phyloP scores from a whole-genome alignment of 2,113 vertebrate species.

The Passer domesticus region DNA sequence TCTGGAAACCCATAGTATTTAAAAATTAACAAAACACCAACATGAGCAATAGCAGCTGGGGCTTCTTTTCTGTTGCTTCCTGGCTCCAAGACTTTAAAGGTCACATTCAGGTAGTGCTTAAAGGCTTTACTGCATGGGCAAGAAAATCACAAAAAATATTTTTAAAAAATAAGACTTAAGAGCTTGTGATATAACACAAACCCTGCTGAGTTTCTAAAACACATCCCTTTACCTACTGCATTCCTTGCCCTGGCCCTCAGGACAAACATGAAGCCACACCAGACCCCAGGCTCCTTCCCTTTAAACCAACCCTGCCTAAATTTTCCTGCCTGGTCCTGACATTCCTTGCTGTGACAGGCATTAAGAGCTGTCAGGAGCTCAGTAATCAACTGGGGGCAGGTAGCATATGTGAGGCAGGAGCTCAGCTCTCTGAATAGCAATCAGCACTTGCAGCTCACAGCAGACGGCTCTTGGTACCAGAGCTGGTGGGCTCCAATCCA shows the following conservation, averaged over 20 bases:
- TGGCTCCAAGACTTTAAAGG: not conserved
- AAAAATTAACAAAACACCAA: slow-evolving; percentile 4
- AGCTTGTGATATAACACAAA: not conserved
- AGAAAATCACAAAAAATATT: not conserved
- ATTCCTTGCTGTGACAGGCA: not conserved
- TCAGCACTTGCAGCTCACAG: not conserved
- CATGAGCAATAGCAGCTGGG: not conserved
- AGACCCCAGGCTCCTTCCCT: not conserved
- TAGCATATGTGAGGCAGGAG: not conserved
- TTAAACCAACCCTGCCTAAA: not conserved
- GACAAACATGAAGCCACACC: not conserved
- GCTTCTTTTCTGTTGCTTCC: not conserved
- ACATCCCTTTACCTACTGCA: not conserved
- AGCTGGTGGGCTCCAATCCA: not conserved
- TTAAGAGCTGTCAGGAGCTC: slow-evolving; percentile 25
- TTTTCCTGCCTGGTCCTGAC: not conserved
- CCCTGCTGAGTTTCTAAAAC: not conserved
- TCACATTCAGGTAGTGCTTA: not conserved
- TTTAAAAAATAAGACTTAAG: not conserved
- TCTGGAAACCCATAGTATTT: not conserved
- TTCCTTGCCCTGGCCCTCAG: not conserved
- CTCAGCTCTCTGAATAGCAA: not conserved
- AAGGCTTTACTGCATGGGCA: not conserved
- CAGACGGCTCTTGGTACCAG: slow-evolving; percentile 14
- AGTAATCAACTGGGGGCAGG: not conserved